phyloP scores from a whole-genome alignment of 2,888 invertebrate genomes.

The Oscheius sp. region DNA sequence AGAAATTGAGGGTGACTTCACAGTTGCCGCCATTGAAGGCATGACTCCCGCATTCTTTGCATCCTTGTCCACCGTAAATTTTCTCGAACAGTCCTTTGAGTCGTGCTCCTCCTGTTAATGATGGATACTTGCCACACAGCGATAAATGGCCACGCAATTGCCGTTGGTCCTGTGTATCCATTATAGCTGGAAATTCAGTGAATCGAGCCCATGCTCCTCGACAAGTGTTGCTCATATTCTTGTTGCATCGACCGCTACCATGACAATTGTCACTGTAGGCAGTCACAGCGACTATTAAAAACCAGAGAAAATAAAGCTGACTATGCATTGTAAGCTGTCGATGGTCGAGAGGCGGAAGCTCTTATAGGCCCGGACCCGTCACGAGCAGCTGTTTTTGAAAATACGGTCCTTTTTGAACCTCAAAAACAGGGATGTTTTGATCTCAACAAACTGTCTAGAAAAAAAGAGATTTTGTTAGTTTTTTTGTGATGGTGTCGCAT shows the following conservation, averaged over 20 bases:
- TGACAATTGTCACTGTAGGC: constrained; percentile 1
- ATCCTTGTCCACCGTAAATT: constrained; percentile 3
- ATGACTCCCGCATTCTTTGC: background rate
- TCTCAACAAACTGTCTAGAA: too few species aligned
- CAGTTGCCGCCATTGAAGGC: constrained; percentile 12
- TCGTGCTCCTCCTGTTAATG: background rate
- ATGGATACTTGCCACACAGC: background rate
- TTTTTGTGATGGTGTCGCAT: background rate
- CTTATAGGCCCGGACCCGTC: background rate
- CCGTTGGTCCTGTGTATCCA: background rate
- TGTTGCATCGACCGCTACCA: constrained; percentile 2
- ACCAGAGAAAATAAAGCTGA: background rate
- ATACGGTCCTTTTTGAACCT: background rate
- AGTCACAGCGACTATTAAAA: background rate
- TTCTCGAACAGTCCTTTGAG: background rate
- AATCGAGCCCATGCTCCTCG: constrained; percentile 8
- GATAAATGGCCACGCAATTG: background rate
- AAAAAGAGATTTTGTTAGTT: too few species aligned
- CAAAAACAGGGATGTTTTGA: background rate
- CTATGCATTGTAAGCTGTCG: background rate
- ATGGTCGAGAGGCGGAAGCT: background rate
- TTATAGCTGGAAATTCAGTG: background rate
- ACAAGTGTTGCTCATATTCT: background rate
- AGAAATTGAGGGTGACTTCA: constrained; percentile 5
- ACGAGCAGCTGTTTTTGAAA: background rate